Conservation (phyloP, 1,140 invertebrate species). For the Brachionus koreanus region DNA sequence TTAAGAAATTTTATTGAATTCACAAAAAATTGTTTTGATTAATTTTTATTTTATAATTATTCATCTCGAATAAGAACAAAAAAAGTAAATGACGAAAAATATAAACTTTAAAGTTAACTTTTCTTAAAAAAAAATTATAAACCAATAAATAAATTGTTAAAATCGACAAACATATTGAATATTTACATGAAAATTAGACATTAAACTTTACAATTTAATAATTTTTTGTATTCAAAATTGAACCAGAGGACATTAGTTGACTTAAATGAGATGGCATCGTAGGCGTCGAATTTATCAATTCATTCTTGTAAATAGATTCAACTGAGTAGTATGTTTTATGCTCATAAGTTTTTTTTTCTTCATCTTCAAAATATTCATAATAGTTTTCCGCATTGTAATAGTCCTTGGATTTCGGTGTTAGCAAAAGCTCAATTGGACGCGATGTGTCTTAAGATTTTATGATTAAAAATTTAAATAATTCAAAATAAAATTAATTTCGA, state of each 20-base stretch:
- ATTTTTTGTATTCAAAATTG: constrained; percentile 15
- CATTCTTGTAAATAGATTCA: constrained; percentile 16
- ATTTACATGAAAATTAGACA: not conserved
- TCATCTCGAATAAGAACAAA: constrained; percentile 17
- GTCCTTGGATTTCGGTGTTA: constrained; percentile 13
- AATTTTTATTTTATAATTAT: not conserved
- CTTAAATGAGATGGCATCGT: not conserved
- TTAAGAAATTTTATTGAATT: not conserved
- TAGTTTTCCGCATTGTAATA: constrained; percentile 5
- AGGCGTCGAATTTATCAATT: constrained; percentile 22
- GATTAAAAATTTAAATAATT: not conserved
- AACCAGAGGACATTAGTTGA: not conserved
- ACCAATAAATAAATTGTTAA: constrained; percentile 29
- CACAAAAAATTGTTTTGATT: not conserved
- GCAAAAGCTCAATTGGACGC: not conserved
- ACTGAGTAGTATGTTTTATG: constrained; percentile 29
- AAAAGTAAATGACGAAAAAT: not conserved
- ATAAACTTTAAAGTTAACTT: constrained; percentile 4
- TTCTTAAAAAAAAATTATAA: not conserved
- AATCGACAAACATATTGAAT: not conserved
- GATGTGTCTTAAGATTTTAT: not conserved
- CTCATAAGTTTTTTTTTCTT: not conserved
- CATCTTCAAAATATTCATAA: constrained; percentile 26
- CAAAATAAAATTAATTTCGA: not conserved
- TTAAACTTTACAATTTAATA: not conserved